Conservation (phyloP, 2,797 vertebrate species). For the Pseudomugil tenellus region DNA sequence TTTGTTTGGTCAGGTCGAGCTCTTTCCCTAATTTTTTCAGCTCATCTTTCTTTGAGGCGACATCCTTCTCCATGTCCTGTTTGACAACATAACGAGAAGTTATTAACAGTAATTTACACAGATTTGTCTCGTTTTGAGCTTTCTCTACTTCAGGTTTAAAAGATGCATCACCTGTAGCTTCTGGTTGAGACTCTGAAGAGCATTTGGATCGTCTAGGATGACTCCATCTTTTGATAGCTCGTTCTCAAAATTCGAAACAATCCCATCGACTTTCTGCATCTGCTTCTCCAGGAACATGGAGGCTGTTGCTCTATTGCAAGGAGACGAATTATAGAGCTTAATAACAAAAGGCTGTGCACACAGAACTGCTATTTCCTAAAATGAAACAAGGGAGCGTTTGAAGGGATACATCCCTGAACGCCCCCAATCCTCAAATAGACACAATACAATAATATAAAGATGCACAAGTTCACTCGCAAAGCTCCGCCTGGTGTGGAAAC, state of each 20-base stretch:
- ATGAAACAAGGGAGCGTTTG: no score
- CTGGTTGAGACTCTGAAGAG: conserved; percentile 78
- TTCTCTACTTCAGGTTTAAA: background rate
- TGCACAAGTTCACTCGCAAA: no score
- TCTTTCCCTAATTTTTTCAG: conserved; percentile 86
- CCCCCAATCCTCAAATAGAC: no score
- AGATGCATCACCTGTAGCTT: conserved; percentile 85
- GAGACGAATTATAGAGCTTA: background rate
- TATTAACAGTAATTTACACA: background rate
- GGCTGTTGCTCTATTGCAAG: conserved; percentile 83
- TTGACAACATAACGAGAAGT: conserved; percentile 17
- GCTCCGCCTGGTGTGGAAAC: no score
- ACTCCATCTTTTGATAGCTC: conserved; percentile 82
- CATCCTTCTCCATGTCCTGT: conserved; percentile 80
- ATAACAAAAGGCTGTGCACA: background rate
- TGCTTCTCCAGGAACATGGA: conserved; percentile 89
- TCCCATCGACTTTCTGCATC: conserved; percentile 81
- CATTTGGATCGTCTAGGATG: conserved; percentile 77
- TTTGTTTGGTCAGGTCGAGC: conserved; percentile 85
- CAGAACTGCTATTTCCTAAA: background rate
- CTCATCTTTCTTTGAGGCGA: conserved; percentile 81
- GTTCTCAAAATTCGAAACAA: conserved; percentile 86
- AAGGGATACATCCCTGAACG: no score
- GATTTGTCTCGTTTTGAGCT: background rate
- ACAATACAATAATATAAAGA: no score